Percentiles rank a stretch among this genome's conserved stretches.
phyloP scores from a whole-genome alignment of 2,888 invertebrate genomes.

The Loripinus fragilis region DNA sequence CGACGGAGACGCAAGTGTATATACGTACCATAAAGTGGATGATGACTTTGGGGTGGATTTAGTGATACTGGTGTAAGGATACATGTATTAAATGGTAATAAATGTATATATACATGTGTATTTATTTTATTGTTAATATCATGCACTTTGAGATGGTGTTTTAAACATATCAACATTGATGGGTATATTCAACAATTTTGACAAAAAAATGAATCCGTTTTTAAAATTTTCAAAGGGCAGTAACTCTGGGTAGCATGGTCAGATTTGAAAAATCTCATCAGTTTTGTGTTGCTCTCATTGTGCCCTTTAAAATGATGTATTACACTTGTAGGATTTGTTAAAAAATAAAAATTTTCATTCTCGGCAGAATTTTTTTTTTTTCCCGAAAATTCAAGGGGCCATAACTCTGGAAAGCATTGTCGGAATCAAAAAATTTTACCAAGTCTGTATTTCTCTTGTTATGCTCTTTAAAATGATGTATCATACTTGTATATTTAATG shows the following conservation, averaged over 20 bases:
- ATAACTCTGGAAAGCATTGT: conserved; percentile 19
- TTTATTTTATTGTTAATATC: background rate
- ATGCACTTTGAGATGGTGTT: background rate
- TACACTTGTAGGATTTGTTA: background rate
- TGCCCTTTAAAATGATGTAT: background rate
- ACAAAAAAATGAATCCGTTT: background rate
- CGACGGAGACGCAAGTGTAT: conserved; percentile 28
- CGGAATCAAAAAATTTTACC: conserved; percentile 22
- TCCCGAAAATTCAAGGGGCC: conserved; percentile 18
- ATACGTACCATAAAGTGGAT: conserved; percentile 29
- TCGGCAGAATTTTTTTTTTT: conserved; percentile 16
- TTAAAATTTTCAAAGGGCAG: too few species aligned
- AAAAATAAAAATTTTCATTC: conserved; percentile 6
- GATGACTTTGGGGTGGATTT: conserved; percentile 26
- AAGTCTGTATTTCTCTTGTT: conserved; percentile 22
- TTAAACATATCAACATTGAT: background rate
- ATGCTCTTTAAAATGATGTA: conserved; percentile 36
- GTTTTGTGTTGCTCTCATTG: too few species aligned
- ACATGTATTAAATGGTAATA: background rate
- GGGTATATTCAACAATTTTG: background rate
- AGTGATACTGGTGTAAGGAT: conserved; percentile 32
- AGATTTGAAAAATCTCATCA: too few species aligned
- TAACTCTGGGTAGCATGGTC: too few species aligned
- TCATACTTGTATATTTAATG: too few species aligned
- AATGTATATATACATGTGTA: background rate